phyloP scores from a whole-genome alignment of 2,113 vertebrate species.

The Xenus cinereus region DNA sequence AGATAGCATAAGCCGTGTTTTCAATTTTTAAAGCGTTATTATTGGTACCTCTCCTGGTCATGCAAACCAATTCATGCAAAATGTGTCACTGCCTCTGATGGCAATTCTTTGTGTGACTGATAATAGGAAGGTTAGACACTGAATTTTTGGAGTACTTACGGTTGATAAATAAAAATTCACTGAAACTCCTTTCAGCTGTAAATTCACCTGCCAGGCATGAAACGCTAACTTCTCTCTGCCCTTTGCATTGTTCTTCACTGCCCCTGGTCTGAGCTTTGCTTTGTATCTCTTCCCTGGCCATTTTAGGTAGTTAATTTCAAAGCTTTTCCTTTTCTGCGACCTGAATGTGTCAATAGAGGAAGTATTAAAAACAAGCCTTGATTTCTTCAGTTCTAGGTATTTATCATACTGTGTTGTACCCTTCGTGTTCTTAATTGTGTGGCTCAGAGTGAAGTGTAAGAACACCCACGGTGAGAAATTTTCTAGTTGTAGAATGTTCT shows the following conservation, averaged over 20 bases:
- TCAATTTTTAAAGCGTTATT: neutral
- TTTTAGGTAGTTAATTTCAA: neutral
- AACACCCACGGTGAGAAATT: neutral
- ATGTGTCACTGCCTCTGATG: neutral
- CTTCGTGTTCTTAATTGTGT: neutral
- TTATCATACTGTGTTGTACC: neutral
- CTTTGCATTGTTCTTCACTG: neutral
- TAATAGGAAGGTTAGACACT: neutral
- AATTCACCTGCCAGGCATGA: neutral
- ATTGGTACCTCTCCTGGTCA: neutral
- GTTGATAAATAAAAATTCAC: neutral
- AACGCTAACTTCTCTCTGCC: neutral
- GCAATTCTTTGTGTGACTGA: neutral
- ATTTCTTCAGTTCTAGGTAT: neutral
- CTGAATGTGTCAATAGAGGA: neutral
- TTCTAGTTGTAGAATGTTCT: neutral
- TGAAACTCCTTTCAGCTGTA: neutral
- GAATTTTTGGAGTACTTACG: neutral
- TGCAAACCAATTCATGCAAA: neutral
- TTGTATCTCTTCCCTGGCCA: neutral
- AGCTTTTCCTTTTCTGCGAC: neutral
- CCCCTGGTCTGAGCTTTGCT: neutral
- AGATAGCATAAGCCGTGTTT: neutral
- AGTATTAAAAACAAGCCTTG: neutral
- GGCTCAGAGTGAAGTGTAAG: neutral